Conservation (phyloP, 2,888 invertebrate species). For the Sminthurinus aureus region DNA sequence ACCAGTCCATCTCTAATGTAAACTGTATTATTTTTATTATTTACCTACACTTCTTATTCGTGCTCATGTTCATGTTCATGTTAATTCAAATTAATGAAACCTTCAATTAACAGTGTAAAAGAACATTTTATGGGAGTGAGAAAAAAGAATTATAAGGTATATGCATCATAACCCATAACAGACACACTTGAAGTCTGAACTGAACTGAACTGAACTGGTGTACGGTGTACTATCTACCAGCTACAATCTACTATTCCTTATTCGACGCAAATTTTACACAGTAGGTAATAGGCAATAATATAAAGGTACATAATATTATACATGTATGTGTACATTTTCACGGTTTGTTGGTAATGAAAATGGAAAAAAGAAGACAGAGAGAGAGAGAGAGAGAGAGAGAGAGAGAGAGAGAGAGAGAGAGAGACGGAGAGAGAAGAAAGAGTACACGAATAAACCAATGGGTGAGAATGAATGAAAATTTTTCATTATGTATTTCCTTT, state of each 20-base stretch:
- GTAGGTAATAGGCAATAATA: not conserved
- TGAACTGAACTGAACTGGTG: too few relatives aligned
- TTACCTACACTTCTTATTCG: too few relatives aligned
- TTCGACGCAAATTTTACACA: too few relatives aligned
- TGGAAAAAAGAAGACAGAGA: slow-evolving; percentile 1
- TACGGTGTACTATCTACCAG: too few relatives aligned
- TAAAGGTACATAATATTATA: not conserved
- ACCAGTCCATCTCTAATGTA: too few relatives aligned
- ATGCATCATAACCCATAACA: not conserved
- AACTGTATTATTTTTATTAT: too few relatives aligned
- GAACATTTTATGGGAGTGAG: not conserved
- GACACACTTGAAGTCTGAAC: not conserved
- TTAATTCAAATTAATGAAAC: not conserved
- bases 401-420: not conserved
- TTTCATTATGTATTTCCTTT: slow-evolving; percentile 6
- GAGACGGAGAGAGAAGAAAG: not conserved
- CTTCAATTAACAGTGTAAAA: not conserved
- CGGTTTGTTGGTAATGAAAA: slow-evolving; percentile 26
- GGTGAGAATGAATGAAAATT: slow-evolving; percentile 25
- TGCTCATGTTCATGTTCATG: not conserved
- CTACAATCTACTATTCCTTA: too few relatives aligned
- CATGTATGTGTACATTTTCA: slow-evolving; percentile 4
- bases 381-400: not conserved
- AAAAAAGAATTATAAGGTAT: not conserved
- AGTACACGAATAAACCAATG: not conserved